Evolutionary conservation across 2,888 invertebrate species (phyloP).

Genomic region (Ectemnius lituratus): DNA sequence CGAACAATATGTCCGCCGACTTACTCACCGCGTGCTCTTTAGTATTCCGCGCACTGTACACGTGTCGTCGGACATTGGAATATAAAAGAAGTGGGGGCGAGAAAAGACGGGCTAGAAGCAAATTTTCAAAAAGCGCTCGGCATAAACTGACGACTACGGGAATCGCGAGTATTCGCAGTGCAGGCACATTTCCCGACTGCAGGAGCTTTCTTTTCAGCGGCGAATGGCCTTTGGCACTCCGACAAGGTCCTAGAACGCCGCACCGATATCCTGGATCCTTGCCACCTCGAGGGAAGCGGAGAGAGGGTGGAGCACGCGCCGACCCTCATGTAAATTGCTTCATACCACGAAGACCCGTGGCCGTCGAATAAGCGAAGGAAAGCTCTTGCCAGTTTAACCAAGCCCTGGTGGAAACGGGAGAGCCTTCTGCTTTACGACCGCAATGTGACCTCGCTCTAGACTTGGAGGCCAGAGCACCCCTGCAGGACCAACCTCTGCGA

Average conservation of each 20-base stretch:
- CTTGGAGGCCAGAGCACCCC: slow-evolving; percentile 42
- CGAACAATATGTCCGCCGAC: neutral
- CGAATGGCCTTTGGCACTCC: slow-evolving; percentile 31
- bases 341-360: slow-evolving; percentile 56
- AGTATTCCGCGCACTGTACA: too few relatives aligned
- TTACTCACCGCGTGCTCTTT: too few relatives aligned
- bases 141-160: slow-evolving; percentile 11
- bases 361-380: slow-evolving; percentile 49
- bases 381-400: slow-evolving; percentile 59
- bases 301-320: slow-evolving; percentile 44
- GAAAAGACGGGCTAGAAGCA: neutral
- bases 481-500: slow-evolving; percentile 24
- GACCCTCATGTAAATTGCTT: slow-evolving; percentile 69
- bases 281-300: slow-evolving; percentile 29
- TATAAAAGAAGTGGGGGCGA: too few relatives aligned
- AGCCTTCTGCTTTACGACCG: slow-evolving; percentile 70
- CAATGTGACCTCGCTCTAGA: slow-evolving; percentile 69
- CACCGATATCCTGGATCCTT: slow-evolving; percentile 33
- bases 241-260: slow-evolving; percentile 35
- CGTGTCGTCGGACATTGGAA: too few relatives aligned
- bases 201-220: slow-evolving; percentile 24
- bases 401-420: slow-evolving; percentile 54
- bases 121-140: slow-evolving; percentile 18
- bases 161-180: slow-evolving; percentile 41
- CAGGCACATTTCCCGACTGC: slow-evolving; percentile 37